Percentiles rank a stretch among this genome's conserved stretches.
phyloP scores from a whole-genome alignment of 2,113 vertebrate species.

The Mesembrinibis cayennensis region DNA sequence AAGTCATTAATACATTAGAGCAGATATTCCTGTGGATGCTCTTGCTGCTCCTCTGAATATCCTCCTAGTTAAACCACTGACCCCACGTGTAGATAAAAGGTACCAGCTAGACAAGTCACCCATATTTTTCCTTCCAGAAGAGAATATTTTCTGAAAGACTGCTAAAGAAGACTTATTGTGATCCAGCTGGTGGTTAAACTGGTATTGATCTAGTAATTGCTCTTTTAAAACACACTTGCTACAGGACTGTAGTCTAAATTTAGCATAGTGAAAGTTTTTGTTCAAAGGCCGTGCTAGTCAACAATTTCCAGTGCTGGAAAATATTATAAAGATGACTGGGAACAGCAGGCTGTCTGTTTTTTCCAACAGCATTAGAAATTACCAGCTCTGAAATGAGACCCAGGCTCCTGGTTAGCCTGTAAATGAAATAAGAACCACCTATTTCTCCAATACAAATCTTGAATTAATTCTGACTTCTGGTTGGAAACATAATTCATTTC shows the following conservation, averaged over 20 bases:
- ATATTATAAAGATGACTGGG: slow-evolving; percentile 62
- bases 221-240: slow-evolving; percentile 34
- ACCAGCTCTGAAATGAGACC: slow-evolving; percentile 53
- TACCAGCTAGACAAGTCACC: background rate
- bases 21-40: background rate
- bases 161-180: background rate
- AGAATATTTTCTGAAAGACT: background rate
- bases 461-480: slow-evolving; percentile 57
- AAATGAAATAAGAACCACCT: slow-evolving; percentile 46
- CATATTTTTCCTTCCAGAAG: background rate
- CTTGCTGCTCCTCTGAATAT: background rate
- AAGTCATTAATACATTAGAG: background rate
- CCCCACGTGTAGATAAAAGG: background rate
- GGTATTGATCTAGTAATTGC: slow-evolving; percentile 1
- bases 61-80: background rate
- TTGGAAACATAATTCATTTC: slow-evolving; percentile 35
- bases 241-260: slow-evolving; percentile 24
- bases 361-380: slow-evolving; percentile 55
- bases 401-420: slow-evolving; percentile 15
- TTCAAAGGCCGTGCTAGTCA: slow-evolving; percentile 49
- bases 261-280: slow-evolving; percentile 50
- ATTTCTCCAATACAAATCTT: background rate
- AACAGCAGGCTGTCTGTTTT: slow-evolving; percentile 46
- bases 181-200: background rate
- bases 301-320: slow-evolving; percentile 67